Conservation (phyloP, 2,888 invertebrate genomes). For the Vannuccia rotundouncinata region DNA sequence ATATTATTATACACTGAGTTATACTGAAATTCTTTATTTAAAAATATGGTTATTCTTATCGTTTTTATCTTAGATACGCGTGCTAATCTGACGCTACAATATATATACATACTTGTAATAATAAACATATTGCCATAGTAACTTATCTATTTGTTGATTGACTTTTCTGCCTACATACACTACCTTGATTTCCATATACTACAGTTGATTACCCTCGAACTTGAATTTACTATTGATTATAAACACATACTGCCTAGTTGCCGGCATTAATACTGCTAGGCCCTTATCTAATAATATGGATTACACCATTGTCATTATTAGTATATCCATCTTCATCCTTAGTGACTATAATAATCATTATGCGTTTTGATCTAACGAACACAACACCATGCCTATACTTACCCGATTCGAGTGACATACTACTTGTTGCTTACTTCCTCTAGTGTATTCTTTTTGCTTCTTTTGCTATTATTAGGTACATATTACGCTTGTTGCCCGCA, state of each 20-base stretch:
- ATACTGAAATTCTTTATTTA: too few species aligned
- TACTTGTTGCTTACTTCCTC: neutral
- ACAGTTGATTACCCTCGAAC: too few species aligned
- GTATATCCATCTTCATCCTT: too few species aligned
- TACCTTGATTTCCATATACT: too few species aligned
- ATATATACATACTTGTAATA: neutral
- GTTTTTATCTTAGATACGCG: neutral
- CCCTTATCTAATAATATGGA: too few species aligned
- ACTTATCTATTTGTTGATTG: neutral
- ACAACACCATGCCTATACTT: conserved; percentile 10
- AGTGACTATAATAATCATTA: too few species aligned
- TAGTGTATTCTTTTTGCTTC: neutral
- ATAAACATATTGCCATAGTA: too few species aligned
- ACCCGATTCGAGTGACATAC: neutral
- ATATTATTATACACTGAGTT: too few species aligned
- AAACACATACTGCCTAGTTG: too few species aligned
- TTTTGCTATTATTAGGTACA: neutral
- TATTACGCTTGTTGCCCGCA: neutral
- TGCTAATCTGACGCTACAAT: neutral
- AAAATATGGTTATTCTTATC: conserved; percentile 3
- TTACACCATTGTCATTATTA: too few species aligned
- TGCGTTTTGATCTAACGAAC: neutral
- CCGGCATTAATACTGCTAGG: too few species aligned
- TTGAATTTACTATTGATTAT: too few species aligned
- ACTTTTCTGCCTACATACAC: neutral